A percentile compares a stretch with the other conserved stretches of the same genome.
Evolutionary conservation across 2,113 vertebrate genomes (phyloP).

Genomic region (Protobothrops flavoviridis): DNA sequence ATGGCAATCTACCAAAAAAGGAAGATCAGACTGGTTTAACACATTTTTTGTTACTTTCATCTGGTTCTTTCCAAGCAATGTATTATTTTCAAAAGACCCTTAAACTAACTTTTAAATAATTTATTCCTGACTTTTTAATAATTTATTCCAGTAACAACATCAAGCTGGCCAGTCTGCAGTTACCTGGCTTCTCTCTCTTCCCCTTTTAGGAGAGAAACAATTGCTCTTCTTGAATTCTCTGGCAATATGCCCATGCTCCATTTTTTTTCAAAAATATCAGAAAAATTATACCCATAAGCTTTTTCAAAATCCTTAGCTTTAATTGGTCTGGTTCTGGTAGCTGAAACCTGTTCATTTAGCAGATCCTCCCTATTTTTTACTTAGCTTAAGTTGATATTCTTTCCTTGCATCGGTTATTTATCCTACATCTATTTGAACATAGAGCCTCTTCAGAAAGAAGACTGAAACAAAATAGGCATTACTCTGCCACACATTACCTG

Average conservation of each 20-base stretch:
- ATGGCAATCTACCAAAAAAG: neutral
- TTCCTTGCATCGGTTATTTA: neutral
- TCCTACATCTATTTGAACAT: neutral
- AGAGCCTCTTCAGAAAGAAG: neutral
- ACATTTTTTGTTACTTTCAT: neutral
- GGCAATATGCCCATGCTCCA: neutral
- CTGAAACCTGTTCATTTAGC: neutral
- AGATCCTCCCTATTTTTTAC: neutral
- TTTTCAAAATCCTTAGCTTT: neutral
- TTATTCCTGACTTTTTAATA: neutral
- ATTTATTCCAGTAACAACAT: neutral
- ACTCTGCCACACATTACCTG: neutral
- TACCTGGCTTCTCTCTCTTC: neutral
- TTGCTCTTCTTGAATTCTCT: neutral
- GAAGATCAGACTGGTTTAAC: neutral
- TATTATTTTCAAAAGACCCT: neutral
- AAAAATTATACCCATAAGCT: neutral
- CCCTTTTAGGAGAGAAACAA: neutral
- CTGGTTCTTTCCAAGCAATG: neutral
- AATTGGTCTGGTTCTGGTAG: neutral
- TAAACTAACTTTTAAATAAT: neutral
- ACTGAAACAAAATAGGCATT: neutral
- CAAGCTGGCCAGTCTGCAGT: neutral
- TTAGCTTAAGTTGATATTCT: neutral
- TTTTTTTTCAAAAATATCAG: neutral